Evolutionary conservation across 2,888 invertebrate genomes (phyloP), one percentile per base, ranked within the genome.

Genomic region (Corythucha ciliata): DNA sequence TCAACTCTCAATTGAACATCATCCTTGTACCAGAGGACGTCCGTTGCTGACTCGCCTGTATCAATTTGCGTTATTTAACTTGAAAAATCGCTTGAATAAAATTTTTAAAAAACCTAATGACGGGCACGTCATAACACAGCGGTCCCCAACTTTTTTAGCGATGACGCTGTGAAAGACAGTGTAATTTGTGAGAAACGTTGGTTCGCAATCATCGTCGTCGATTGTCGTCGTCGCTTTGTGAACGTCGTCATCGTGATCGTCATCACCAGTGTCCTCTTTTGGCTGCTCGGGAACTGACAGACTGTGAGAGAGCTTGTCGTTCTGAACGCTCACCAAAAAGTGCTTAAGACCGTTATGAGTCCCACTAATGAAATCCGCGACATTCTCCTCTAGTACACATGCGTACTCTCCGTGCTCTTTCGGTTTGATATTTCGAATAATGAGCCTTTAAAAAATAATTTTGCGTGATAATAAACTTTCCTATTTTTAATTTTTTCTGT

Each of bases 381-480:
- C 53, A 54, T 10, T 52, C 52, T 14, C 56, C 36, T 20, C 37
- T 42, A 24, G 47, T 24, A 57, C 51, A 62, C 75, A 74, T 2
- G 70, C 64, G 59, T 75, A 75, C 10, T 68, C 60, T 1, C 74
- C 75, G 4, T 70, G 69, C 58, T 75, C 74, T 61, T 67, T 70
- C 3, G 66, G 61, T 54, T 69, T 68, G 44, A 74, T 70, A n/a
- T 66, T 65, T 59, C 68, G 71, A 64, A 74, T 72, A 62, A 70
- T 53, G 10, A 56, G 44, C 41, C 56, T 56, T 25, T 25, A 49
- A 46, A 32, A 24, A 29, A 16, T 7, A 10, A 36, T 14, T 14
- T 36, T 29, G n/a, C n/a, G n/a, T n/a, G n/a, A n/a, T n/a, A n/a
- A n/a, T n/a, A n/a, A n/a, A n/a, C n/a, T n/a, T n/a, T n/a, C n/a